A percentile compares a stretch with the other conserved stretches of the same genome.
phyloP scores from a whole-genome alignment of 1,140 invertebrate species.

The Drosophila simulans region DNA sequence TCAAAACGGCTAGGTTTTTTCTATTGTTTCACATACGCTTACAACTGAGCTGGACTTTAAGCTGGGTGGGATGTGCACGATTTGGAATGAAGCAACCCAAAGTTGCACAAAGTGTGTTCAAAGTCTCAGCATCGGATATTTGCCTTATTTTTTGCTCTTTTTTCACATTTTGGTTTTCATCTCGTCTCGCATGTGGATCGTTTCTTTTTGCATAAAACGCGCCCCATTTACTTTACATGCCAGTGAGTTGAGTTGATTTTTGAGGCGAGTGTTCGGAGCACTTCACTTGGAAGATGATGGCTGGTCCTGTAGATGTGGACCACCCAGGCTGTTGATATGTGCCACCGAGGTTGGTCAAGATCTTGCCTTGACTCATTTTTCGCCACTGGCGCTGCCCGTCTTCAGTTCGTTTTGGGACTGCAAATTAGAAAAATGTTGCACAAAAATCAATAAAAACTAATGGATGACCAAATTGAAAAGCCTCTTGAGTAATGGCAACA shows the following conservation, averaged over 20 bases:
- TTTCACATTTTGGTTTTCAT: conserved; percentile 26
- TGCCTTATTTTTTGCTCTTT: conserved; percentile 17
- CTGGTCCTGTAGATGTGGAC: conserved; percentile 31
- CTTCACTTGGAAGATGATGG: conserved; percentile 20
- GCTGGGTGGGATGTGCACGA: too few species aligned
- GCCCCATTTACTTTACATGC: conserved; percentile 81
- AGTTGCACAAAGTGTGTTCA: not conserved
- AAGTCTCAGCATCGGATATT: not conserved
- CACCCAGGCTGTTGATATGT: conserved; percentile 66
- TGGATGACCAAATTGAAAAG: conserved; percentile 63
- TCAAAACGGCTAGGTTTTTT: too few species aligned
- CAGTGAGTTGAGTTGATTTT: conserved; percentile 67
- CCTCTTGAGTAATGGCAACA: conserved; percentile 38
- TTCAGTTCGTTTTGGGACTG: conserved; percentile 58
- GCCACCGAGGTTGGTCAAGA: conserved; percentile 58
- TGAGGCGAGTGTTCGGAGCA: conserved; percentile 46
- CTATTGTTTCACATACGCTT: too few species aligned
- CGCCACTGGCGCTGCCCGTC: conserved; percentile 3
- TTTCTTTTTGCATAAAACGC: conserved; percentile 74
- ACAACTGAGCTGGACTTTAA: not conserved
- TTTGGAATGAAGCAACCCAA: too few species aligned
- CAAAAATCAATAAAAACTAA: conserved; percentile 77
- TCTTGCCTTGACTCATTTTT: not conserved
- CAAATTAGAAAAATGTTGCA: conserved; percentile 78
- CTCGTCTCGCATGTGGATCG: not conserved